Base-by-base conservation (phyloP, 2,888 invertebrate genomes). In the Conchocele bisecta region DNA sequence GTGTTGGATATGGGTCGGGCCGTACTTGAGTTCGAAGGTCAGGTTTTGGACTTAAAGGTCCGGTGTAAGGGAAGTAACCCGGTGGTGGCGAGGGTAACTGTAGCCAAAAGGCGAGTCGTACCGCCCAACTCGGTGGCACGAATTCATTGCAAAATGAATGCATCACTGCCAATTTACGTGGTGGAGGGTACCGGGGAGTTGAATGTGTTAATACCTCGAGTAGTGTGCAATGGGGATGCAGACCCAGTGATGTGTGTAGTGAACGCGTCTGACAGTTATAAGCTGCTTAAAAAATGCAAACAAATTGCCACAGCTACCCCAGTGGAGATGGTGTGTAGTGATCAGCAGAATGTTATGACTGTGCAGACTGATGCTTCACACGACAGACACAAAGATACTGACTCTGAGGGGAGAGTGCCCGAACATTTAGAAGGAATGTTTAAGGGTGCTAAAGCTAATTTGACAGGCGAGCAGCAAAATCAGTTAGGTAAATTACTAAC, bases 71-170 rank as follows among this genome's bases (percentile, higher is more conserved):
- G 22, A 9, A 35, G 11, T 7, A 51, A 37, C 13, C 64, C 75
- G 29, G 24, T 13, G 6, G 26, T 75, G 1, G 44, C 70, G 0
- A 61, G 54, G 20, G 68, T 68, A 11, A 54, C 44, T 0, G 20
- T 65, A 3, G n/a, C 28, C 29, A 58, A 46, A 35, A 20, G 68
- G 2, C 57, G 58, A 1, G 20, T n/a, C 20, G 22, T 53, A 15
- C 71, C 67, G 11, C 63, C 68, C n/a, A 63, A 64, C 31, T 59
- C 64, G n/a, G 65, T 59, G n/a, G 39, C 51, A 5, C 24, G 41
- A 17, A 35, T 75, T 5, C n/a, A 41, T 2, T 57, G 63, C 6
- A 48, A 31, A 22, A 13, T 75, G 1, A 57, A 56, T n/a, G n/a
- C n/a, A n/a, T 4, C 11, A n/a, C 37, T 74, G 42, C 6, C 48